Base-by-base conservation (phyloP, 1,140 invertebrate genomes). In the Vollenhovia emeryi region DNA sequence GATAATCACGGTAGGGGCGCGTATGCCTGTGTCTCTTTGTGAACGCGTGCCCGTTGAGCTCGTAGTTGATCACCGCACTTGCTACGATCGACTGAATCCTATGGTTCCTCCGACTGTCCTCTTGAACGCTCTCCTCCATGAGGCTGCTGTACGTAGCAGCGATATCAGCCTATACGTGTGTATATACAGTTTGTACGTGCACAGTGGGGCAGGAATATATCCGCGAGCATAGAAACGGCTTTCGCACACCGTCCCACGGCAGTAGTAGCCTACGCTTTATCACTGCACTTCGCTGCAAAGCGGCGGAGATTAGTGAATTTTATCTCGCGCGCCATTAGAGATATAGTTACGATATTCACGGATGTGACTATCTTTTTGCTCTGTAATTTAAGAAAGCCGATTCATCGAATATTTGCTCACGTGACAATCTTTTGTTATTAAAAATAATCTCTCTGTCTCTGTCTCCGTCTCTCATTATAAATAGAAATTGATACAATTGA, bases 51-150 rank as follows among this genome's bases (percentile, higher is more conserved):
- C 36, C 0, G 52, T n/a, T 1, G 24, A n/a, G 62, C 43, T 9
- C 45, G 50, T n/a, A 43, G 40, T 87, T 86, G 73, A 84, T 59
- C 66, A 36, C n/a, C 73, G 74, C 68, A 79, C 84, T 79, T 57
- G 85, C 69, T 74, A 82, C 64, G 87, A 76, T 83, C 85, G 78
- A 94, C 93, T 94, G 93, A 90, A 91, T 90, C 86, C 86, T 86
- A 89, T 89, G 71, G 78, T 86, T 91, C n/a, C 88, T 76, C 75
- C 86, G 89, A 86, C 88, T 89, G 84, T 82, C 85, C 73, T 80
- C 71, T 91, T 86, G 66, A 93, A 91, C 87, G 89, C 87, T 90
- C 85, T 76, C 89, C 68, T 82, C 82, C 82, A 90, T 86, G 36
- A 76, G 69, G 27, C 62, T 85, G 62, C 6, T 36, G 33, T 36